These are phyloP conservation scores for Diarsia brunnea DNA, from an alignment of 2,888 invertebrate genomes.

Conservation along the genomic window DNA sequence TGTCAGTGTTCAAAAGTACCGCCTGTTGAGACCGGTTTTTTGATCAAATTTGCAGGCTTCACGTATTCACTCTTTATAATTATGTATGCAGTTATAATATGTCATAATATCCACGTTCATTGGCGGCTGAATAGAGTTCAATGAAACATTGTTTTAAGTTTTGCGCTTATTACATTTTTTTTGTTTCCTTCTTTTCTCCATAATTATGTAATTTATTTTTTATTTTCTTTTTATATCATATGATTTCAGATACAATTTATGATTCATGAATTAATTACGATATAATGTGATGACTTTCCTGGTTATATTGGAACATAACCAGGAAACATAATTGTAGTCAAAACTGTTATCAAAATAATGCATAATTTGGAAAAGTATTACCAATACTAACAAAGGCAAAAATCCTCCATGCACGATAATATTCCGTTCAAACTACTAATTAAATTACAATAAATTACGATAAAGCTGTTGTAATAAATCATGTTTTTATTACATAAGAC, in stretches of 20 bases:
- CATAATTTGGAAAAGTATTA: no score
- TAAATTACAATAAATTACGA: conserved; percentile 26
- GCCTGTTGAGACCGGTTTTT: conserved; percentile 20
- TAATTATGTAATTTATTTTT: no score
- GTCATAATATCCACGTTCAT: conserved; percentile 15
- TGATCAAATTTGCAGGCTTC: neutral
- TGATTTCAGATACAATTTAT: no score
- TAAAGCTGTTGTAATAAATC: conserved; percentile 20
- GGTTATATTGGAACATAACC: no score
- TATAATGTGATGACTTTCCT: no score
- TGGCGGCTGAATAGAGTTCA: neutral
- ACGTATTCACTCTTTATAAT: neutral
- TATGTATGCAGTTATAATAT: neutral
- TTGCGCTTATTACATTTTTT: no score
- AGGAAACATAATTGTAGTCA: no score
- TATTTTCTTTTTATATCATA: no score
- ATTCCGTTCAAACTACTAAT: conserved; percentile 11
- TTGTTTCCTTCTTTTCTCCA: no score
- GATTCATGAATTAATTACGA: no score
- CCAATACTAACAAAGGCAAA: neutral
- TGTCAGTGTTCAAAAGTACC: conserved; percentile 18
- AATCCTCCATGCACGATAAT: neutral
- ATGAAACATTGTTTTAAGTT: conserved; percentile 12
- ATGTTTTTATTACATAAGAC: conserved; percentile 53
- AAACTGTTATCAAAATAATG: no score